phyloP scores from a whole-genome alignment of 1,140 invertebrate genomes.

The Neoseiulus cucumeris region DNA sequence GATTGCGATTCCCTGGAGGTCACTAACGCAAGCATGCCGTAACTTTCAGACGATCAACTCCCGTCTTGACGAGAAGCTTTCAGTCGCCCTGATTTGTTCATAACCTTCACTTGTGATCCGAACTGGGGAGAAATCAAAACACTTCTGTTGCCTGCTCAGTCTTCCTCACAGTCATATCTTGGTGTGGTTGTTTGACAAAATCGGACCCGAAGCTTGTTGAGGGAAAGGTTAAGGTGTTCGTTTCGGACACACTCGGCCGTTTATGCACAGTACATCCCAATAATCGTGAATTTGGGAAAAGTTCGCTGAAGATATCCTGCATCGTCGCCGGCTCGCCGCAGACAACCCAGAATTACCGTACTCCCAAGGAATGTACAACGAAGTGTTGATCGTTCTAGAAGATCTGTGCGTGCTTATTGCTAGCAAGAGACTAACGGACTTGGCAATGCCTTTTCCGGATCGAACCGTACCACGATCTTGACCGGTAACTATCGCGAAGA shows the following conservation, averaged over 20 bases:
- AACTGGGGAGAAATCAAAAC: conserved; percentile 30
- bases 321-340: not conserved
- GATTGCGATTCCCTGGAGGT: too few relatives aligned
- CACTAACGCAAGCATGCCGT: too few relatives aligned
- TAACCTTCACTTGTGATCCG: conserved; percentile 32
- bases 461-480: too few relatives aligned
- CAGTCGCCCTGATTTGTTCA: conserved; percentile 28
- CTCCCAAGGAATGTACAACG: conserved; percentile 14
- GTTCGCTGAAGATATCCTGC: conserved; percentile 14
- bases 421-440: not conserved
- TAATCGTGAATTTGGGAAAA: conserved; percentile 20
- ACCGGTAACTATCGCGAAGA: too few relatives aligned
- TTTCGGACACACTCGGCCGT: conserved; percentile 19
- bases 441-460: not conserved
- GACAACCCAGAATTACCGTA: conserved; percentile 14
- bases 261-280: conserved; percentile 25
- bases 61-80: too few relatives aligned
- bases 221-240: conserved; percentile 17
- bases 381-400: conserved; percentile 9
- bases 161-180: conserved; percentile 16
- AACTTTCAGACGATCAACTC: too few relatives aligned
- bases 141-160: conserved; percentile 21
- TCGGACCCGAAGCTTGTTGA: conserved; percentile 18
- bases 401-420: conserved; percentile 8
- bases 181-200: conserved; percentile 15